These are phyloP conservation scores for Eurystomus glaucurus DNA, from an alignment of 2,797 vertebrate species.

Conservation along the genomic window DNA sequence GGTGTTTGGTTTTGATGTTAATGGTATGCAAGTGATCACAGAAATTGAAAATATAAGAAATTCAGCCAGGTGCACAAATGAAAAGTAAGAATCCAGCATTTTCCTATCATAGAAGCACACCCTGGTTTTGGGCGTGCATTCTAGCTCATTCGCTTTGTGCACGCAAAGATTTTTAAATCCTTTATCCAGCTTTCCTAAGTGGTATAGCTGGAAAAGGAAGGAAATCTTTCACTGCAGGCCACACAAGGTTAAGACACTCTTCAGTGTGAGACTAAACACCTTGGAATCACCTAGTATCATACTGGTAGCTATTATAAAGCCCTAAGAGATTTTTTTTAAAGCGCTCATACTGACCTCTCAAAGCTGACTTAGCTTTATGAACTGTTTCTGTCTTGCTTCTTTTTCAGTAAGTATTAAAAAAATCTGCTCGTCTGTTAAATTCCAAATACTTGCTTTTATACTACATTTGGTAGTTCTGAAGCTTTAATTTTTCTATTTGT, in stretches of 20 bases:
- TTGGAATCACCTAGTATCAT: background rate
- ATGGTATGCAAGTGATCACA: background rate
- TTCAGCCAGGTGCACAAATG: background rate
- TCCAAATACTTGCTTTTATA: background rate
- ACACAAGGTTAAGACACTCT: background rate
- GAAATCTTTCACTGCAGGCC: background rate
- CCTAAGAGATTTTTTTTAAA: background rate
- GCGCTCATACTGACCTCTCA: background rate
- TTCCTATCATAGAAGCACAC: background rate
- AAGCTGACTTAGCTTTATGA: slow-evolving; percentile 5
- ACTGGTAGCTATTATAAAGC: background rate
- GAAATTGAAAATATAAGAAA: background rate
- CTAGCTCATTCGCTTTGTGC: background rate
- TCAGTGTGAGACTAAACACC: background rate
- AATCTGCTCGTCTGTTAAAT: background rate
- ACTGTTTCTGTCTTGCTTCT: background rate
- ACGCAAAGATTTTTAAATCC: background rate
- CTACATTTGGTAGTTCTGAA: background rate
- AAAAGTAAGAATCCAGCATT: background rate
- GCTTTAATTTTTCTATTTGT: background rate
- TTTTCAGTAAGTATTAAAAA: background rate
- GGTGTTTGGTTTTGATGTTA: background rate
- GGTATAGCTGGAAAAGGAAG: background rate
- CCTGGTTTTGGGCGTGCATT: background rate
- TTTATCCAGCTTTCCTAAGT: background rate